A percentile compares a stretch with the other conserved stretches of the same genome.
Conservation (phyloP, 2,797 vertebrate genomes). For the Darevskia nairensis region DNA sequence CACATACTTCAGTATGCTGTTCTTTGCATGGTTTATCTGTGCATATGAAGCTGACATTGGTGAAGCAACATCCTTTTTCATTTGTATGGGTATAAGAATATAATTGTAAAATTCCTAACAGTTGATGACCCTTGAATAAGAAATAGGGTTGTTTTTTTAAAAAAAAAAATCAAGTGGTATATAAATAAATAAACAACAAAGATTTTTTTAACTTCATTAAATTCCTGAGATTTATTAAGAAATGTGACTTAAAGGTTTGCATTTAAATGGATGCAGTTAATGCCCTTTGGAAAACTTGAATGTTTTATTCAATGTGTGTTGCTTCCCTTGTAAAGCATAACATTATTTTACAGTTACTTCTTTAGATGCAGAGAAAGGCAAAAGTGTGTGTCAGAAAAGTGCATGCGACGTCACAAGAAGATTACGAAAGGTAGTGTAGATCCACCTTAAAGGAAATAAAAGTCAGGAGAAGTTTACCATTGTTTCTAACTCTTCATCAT, state of each 20-base stretch:
- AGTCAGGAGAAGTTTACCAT: background rate
- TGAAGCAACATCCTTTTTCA: background rate
- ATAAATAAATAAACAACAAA: no score
- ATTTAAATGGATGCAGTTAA: background rate
- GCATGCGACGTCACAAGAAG: conserved; percentile 64
- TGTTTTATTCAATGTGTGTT: background rate
- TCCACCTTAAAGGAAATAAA: conserved; percentile 19
- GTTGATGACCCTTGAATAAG: no score
- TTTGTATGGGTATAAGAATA: background rate
- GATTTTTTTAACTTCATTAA: background rate
- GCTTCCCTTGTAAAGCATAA: conserved; percentile 53
- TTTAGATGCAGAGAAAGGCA: conserved; percentile 57
- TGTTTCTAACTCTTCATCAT: conserved; percentile 4
- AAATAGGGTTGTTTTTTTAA: no score
- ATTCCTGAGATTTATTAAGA: background rate
- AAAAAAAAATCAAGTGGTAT: no score
- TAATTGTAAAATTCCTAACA: conserved; percentile 12
- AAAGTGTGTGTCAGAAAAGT: conserved; percentile 39
- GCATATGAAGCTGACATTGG: background rate
- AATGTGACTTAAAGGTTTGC: background rate
- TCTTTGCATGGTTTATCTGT: background rate
- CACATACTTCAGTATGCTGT: background rate
- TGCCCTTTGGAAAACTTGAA: background rate
- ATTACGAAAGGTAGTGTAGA: conserved; percentile 68
- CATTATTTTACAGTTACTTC: conserved; percentile 67